These are phyloP conservation scores for Psophia crepitans DNA, from an alignment of 2,113 vertebrate genomes.

Conservation along the genomic window DNA sequence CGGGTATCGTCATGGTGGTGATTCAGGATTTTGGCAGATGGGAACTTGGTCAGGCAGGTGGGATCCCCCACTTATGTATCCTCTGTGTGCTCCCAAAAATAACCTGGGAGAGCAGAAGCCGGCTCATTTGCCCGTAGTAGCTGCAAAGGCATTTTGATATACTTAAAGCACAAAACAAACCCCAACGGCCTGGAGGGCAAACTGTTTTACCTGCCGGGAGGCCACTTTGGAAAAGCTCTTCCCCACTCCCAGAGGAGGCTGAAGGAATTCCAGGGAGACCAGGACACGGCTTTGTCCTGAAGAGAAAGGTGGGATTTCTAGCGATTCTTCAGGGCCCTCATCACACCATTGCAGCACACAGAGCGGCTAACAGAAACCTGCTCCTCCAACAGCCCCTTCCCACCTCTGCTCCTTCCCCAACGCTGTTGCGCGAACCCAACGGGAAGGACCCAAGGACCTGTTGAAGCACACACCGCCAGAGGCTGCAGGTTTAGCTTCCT, in stretches of 20 bases:
- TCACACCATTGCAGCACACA: not conserved
- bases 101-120: not conserved
- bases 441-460: not conserved
- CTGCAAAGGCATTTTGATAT: not conserved
- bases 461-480: not conserved
- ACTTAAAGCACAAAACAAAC: not conserved
- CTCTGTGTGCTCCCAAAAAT: not conserved
- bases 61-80: not conserved
- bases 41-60: not conserved
- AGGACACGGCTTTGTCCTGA: not conserved
- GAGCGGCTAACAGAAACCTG: not conserved
- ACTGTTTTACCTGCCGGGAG: not conserved
- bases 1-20: not conserved
- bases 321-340: not conserved
- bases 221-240: not conserved
- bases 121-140: not conserved
- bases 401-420: not conserved
- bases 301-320: not conserved
- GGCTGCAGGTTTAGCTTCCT: not conserved
- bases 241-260: not conserved
- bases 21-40: not conserved
- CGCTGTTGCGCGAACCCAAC: accelerated
- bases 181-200: not conserved
- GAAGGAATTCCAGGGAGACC: not conserved
- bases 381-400: not conserved